phyloP scores from a whole-genome alignment of 2,888 invertebrate genomes.

The Parnassius glacialis region DNA sequence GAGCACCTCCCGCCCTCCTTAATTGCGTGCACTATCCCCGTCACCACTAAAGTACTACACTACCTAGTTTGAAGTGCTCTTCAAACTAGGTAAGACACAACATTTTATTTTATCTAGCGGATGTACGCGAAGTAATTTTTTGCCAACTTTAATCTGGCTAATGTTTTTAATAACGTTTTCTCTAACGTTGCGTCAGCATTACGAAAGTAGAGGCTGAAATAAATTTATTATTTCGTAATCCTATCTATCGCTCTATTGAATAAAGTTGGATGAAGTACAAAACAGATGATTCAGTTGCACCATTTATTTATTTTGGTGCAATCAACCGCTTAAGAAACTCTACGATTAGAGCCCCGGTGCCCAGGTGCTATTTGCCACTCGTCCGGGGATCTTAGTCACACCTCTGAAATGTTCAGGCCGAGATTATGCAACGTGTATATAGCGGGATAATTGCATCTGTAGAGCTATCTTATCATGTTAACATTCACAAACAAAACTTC shows the following conservation, averaged over 20 bases:
- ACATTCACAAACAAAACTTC: too few relatives aligned
- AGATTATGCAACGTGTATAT: slow-evolving; percentile 19
- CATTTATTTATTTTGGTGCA: slow-evolving; percentile 23
- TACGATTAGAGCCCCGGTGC: slow-evolving; percentile 14
- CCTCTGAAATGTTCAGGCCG: slow-evolving; percentile 16
- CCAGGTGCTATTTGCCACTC: slow-evolving; percentile 12
- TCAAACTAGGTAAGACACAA: too few relatives aligned
- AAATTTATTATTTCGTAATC: slow-evolving; percentile 11
- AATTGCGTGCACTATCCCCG: too few relatives aligned
- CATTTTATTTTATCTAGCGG: too few relatives aligned
- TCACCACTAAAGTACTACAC: too few relatives aligned
- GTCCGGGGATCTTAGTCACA: slow-evolving; percentile 23
- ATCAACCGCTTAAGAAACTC: slow-evolving; percentile 15
- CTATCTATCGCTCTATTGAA: slow-evolving; percentile 13
- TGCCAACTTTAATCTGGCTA: too few relatives aligned
- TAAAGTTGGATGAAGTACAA: slow-evolving; percentile 25
- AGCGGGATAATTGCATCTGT: slow-evolving; percentile 14
- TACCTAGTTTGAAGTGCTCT: too few relatives aligned
- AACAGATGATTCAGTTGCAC: slow-evolving; percentile 19
- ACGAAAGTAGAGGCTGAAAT: slow-evolving; percentile 8
- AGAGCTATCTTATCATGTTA: neutral
- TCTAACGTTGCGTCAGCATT: neutral
- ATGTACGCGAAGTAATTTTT: too few relatives aligned
- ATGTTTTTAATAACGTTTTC: too few relatives aligned
- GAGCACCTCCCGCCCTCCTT: too few relatives aligned